Evolutionary conservation across 1,140 invertebrate species (phyloP).

Genomic region (Spodoptera litura): DNA sequence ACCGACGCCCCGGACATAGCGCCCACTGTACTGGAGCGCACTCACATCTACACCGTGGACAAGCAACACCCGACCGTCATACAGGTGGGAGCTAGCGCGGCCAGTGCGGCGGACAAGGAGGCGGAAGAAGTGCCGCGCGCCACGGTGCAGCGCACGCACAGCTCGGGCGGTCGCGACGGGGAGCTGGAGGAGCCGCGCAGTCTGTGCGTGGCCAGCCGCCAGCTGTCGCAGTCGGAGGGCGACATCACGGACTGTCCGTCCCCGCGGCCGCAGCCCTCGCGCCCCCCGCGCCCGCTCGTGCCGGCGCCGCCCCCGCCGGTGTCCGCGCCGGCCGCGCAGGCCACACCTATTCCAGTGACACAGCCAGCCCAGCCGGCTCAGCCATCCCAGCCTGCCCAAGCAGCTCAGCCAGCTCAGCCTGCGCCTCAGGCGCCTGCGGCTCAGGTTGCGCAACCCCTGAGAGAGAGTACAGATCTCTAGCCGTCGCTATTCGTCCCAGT

Average conservation of each 20-base stretch:
- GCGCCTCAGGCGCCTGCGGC: slow-evolving; percentile 46
- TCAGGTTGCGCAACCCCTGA: slow-evolving; percentile 49
- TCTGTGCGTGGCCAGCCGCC: slow-evolving; percentile 72
- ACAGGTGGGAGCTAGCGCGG: slow-evolving; percentile 82
- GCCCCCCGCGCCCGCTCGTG: slow-evolving; percentile 65
- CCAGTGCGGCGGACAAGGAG: slow-evolving; percentile 37
- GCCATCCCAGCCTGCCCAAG: slow-evolving; percentile 49
- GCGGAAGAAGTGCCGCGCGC: slow-evolving; percentile 63
- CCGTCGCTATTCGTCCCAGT: slow-evolving; percentile 39
- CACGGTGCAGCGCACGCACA: slow-evolving; percentile 78
- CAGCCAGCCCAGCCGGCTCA: slow-evolving; percentile 60
- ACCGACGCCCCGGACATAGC: slow-evolving; percentile 66
- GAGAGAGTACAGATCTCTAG: slow-evolving; percentile 80
- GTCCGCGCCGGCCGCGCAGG: slow-evolving; percentile 58
- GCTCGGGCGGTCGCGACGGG: slow-evolving; percentile 76
- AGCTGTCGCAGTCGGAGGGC: slow-evolving; percentile 83
- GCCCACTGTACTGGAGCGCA: slow-evolving; percentile 87
- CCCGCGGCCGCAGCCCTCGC: slow-evolving; percentile 64
- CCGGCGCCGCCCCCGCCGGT: slow-evolving; percentile 72
- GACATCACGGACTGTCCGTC: slow-evolving; percentile 80
- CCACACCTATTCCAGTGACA: slow-evolving; percentile 67
- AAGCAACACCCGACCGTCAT: slow-evolving; percentile 91
- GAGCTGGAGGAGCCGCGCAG: slow-evolving; percentile 72
- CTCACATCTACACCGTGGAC: slow-evolving; percentile 89
- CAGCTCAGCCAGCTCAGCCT: slow-evolving; percentile 37